Base-by-base conservation (phyloP, 2,888 invertebrate genomes). In the Actias luna region DNA sequence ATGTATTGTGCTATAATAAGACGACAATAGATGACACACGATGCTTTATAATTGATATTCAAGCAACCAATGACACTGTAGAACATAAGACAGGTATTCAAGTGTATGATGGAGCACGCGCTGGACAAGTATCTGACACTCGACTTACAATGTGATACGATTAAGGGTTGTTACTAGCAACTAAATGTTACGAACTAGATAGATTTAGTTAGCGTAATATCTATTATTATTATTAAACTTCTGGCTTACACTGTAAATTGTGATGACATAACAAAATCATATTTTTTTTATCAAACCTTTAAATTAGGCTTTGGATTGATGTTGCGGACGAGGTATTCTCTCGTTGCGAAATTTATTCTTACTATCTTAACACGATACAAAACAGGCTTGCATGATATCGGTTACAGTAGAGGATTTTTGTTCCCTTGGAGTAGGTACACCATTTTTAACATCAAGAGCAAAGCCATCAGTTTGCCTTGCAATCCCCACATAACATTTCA, bases 41-140 rank as follows among this genome's bases (percentile, higher is more conserved):
- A 77, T 69, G 67, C 73, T 65, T 73, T 71, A 74, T 76, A 77
- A 76, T 73, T 74, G 77, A 74, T 75, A 82, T 81, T 78, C 76
- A 70, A 79, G 74, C 76, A 78, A 63, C 69, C 59, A 36, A 36
- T 64, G 67, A 67, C 63, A 60, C 63, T 68, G 67, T 66, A 67
- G 70, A 69, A 65, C 63, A 67, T 66, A 69, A 69, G 70, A 67
- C 69, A 67, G 61, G 68, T 73, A 69, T 55, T 69, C 63, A 63
- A 65, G 66, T 61, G 67, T 71, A 72, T 73, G 46, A 50, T 25
- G 25, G 46, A 50, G 16, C 73, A 68, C 73, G 72, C 69, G 70
- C 67, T 63, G 69, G 39, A 62, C 63, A 52, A 59, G 42, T 68
- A 29, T 14, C 25, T 52, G 63, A 66, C 69, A 67, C 59, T 42